A percentile compares a stretch with the other conserved stretches of the same genome.
Conservation (phyloP, 2,888 invertebrate genomes). For the Heliconius aoede region DNA sequence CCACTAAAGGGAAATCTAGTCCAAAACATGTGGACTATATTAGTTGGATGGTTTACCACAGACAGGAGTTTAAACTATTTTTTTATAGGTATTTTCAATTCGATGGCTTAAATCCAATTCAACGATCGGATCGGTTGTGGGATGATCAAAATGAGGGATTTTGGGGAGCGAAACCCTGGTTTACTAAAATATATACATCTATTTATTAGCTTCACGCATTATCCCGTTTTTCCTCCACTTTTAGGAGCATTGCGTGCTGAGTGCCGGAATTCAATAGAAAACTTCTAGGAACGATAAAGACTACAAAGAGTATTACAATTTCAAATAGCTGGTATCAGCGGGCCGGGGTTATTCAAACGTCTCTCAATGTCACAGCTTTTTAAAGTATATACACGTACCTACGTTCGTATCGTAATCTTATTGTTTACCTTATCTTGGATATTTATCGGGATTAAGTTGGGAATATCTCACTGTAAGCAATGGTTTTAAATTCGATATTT, state of each 20-base stretch:
- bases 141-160: too few relatives aligned
- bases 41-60: too few relatives aligned
- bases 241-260: background rate
- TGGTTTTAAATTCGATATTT: background rate
- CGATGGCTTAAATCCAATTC: too few relatives aligned
- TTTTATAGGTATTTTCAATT: too few relatives aligned
- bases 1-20: too few relatives aligned
- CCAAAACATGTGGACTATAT: too few relatives aligned
- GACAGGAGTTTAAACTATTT: too few relatives aligned
- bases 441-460: background rate
- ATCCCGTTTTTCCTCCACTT: background rate
- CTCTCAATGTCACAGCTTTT: conserved; percentile 2
- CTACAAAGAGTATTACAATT: conserved; percentile 11
- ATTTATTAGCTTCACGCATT: background rate
- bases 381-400: background rate
- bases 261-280: background rate
- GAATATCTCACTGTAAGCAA: background rate
- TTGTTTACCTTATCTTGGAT: background rate
- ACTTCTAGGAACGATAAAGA: background rate
- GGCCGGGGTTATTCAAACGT: conserved; percentile 3
- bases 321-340: conserved; percentile 11
- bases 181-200: background rate
- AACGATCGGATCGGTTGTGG: too few relatives aligned
- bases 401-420: background rate
- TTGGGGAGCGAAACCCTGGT: too few relatives aligned